Evolutionary conservation across 2,113 vertebrate species (phyloP).

Genomic region (Brachypteracias leptosomus): DNA sequence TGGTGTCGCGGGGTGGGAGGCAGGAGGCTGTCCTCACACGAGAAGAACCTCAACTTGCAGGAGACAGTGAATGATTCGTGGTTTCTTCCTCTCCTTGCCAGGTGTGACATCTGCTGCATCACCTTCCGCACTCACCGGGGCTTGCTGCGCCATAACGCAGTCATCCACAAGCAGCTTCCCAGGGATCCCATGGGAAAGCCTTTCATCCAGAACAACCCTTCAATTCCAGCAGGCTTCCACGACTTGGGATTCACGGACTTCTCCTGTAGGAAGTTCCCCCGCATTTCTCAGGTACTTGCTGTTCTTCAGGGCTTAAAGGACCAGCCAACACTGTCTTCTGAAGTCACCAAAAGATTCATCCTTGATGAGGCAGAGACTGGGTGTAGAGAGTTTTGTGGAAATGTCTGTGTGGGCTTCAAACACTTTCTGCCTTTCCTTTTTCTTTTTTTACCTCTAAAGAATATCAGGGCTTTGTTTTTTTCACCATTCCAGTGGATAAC

Average conservation of each 20-base stretch:
- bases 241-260: conserved; percentile 98
- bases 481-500: not conserved
- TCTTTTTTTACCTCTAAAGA: not conserved
- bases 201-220: conserved; percentile 98
- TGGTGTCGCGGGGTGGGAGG: not conserved
- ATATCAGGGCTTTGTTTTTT: not conserved
- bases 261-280: conserved; percentile 93
- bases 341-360: not conserved
- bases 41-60: not conserved
- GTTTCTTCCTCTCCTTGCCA: conserved; percentile 43
- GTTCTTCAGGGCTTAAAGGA: not conserved
- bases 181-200: conserved; percentile 88
- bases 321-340: not conserved
- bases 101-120: conserved; percentile 94
- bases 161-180: conserved; percentile 93
- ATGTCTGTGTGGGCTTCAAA: not conserved
- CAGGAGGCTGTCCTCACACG: not conserved
- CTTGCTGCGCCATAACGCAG: conserved; percentile 90
- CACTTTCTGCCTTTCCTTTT: not conserved
- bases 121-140: conserved; percentile 94
- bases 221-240: conserved; percentile 94
- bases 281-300: conserved; percentile 90
- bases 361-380: not conserved
- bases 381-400: not conserved
- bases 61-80: not conserved